These are phyloP conservation scores for Brachionus calyciflorus DNA, from an alignment of 1,140 invertebrate species.

Conservation along the genomic window DNA sequence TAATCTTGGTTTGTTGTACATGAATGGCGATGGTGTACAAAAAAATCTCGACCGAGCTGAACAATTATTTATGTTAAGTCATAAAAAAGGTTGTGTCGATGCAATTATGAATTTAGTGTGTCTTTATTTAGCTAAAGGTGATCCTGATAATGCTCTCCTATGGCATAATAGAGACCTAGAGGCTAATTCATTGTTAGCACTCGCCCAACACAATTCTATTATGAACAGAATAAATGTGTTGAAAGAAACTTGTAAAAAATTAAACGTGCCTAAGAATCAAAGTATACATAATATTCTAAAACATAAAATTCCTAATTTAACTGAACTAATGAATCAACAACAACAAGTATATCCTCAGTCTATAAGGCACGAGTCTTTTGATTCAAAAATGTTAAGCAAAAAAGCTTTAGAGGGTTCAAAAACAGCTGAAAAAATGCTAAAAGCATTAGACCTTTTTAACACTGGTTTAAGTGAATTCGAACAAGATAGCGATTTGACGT, in stretches of 20 bases:
- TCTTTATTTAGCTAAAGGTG: neutral
- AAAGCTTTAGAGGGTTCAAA: too few relatives aligned
- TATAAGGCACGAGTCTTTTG: too few relatives aligned
- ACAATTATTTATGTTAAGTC: neutral
- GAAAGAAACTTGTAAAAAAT: neutral
- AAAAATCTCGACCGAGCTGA: neutral
- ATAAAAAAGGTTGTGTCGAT: neutral
- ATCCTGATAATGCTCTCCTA: constrained; percentile 2
- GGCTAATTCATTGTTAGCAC: neutral
- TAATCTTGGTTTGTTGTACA: neutral
- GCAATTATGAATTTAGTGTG: neutral
- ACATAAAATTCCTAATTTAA: too few relatives aligned
- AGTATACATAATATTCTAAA: too few relatives aligned
- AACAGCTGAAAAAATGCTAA: neutral
- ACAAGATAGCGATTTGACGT: neutral
- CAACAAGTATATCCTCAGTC: too few relatives aligned
- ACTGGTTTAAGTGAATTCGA: neutral
- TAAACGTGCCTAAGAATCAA: too few relatives aligned
- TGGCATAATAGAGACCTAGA: neutral
- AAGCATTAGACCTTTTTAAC: neutral
- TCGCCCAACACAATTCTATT: neutral
- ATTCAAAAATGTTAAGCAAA: too few relatives aligned
- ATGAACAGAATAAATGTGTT: neutral
- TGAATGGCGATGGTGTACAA: neutral
- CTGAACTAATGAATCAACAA: too few relatives aligned